These are phyloP conservation scores for Dasypolia templi DNA, from an alignment of 2,888 invertebrate species.

Conservation along the genomic window DNA sequence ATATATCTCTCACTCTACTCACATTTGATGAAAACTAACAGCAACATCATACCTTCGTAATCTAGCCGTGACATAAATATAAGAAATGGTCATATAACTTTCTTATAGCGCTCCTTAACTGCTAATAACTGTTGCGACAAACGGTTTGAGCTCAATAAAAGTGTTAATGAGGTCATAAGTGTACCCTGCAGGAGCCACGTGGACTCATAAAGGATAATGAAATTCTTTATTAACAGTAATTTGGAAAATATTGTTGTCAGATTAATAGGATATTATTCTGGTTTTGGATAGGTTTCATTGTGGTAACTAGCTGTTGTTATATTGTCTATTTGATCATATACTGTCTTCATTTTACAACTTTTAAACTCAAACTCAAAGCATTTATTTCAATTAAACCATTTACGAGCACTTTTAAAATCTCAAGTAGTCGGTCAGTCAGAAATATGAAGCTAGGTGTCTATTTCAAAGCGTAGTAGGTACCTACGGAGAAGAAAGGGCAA, in stretches of 20 bases:
- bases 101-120: slow-evolving; percentile 64
- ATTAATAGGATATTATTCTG: slow-evolving; percentile 41
- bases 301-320: neutral
- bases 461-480: too few relatives aligned
- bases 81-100: slow-evolving; percentile 54
- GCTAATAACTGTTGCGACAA: slow-evolving; percentile 67
- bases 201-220: slow-evolving; percentile 78
- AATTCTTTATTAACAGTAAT: slow-evolving; percentile 74
- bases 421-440: too few relatives aligned
- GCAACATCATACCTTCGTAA: slow-evolving; percentile 38
- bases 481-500: too few relatives aligned
- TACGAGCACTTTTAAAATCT: too few relatives aligned
- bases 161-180: slow-evolving; percentile 73
- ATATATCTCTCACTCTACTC: neutral
- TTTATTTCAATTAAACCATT: too few relatives aligned
- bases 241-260: slow-evolving; percentile 35
- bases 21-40: slow-evolving; percentile 8
- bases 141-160: slow-evolving; percentile 72
- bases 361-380: too few relatives aligned
- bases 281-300: slow-evolving; percentile 22
- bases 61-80: slow-evolving; percentile 42
- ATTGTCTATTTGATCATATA: too few relatives aligned
- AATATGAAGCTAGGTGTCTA: too few relatives aligned
- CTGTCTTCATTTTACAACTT: too few relatives aligned
- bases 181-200: slow-evolving; percentile 64